A percentile compares a stretch with the other conserved stretches of the same genome.
phyloP scores from a whole-genome alignment of 1,140 invertebrate species.

The Philopotamus ludificatus region DNA sequence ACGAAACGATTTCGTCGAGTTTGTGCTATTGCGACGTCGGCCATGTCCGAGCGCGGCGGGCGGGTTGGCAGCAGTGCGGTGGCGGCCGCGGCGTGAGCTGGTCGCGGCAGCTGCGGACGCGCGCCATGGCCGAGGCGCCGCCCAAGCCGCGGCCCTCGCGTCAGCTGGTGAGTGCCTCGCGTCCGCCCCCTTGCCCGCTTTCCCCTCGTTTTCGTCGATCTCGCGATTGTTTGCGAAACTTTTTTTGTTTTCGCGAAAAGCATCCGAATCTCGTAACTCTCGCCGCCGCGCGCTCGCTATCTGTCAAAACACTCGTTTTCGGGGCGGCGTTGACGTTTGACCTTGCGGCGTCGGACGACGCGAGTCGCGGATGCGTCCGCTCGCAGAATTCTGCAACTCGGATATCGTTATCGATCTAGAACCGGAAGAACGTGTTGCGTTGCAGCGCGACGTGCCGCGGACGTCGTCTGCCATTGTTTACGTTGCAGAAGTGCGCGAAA shows the following conservation, averaged over 20 bases:
- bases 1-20: constrained; percentile 3
- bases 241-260: neutral
- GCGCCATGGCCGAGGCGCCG: constrained; percentile 49
- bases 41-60: constrained; percentile 33
- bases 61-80: constrained; percentile 42
- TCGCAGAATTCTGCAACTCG: too few species aligned
- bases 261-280: too few species aligned
- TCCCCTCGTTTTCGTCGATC: constrained; percentile 44
- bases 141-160: constrained; percentile 46
- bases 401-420: too few species aligned
- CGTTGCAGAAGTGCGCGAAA: too few species aligned
- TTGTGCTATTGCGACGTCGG: neutral
- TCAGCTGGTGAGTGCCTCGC: constrained; percentile 49
- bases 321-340: too few species aligned
- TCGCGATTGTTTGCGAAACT: neutral
- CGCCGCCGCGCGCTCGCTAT: too few species aligned
- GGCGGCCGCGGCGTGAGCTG: constrained; percentile 2
- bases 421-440: too few species aligned
- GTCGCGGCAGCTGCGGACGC: constrained; percentile 40
- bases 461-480: too few species aligned
- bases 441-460: too few species aligned
- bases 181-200: constrained; percentile 45
- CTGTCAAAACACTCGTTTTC: too few species aligned
- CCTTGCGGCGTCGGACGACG: too few species aligned
- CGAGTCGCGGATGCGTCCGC: too few species aligned